Evolutionary conservation across 1,140 invertebrate species (phyloP).

Genomic region (Metopolophium dirhodum): DNA sequence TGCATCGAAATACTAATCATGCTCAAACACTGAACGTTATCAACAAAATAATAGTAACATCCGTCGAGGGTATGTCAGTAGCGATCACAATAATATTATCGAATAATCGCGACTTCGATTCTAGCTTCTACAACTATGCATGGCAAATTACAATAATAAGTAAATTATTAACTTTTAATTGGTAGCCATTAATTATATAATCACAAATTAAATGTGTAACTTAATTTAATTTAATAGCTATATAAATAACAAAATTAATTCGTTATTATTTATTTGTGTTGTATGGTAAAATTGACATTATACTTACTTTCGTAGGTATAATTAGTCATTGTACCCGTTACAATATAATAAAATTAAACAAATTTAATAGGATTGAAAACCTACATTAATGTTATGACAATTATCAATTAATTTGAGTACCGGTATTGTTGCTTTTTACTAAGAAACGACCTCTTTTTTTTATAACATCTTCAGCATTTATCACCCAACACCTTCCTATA

Average conservation of each 20-base stretch:
- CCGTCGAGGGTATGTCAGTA: background rate
- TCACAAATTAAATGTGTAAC: background rate
- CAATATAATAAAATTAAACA: background rate
- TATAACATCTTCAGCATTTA: background rate
- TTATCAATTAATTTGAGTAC: too few species aligned
- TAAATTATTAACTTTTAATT: constrained; percentile 1
- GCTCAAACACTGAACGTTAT: background rate
- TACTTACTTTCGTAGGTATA: background rate
- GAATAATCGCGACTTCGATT: background rate
- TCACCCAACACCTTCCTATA: too few species aligned
- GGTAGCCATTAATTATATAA: background rate
- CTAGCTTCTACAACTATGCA: background rate
- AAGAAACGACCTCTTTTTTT: background rate
- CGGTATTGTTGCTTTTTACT: too few species aligned
- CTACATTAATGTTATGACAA: too few species aligned
- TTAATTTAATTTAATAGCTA: background rate
- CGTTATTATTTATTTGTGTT: background rate
- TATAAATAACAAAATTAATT: background rate
- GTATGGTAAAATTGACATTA: background rate
- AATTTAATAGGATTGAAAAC: too few species aligned
- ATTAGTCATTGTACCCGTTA: background rate
- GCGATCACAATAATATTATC: background rate
- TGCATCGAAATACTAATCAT: background rate
- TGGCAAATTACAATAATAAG: background rate
- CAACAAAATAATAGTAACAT: background rate